Evolutionary conservation across 1,140 invertebrate genomes (phyloP), one percentile per base, ranked within the genome.

Genomic region (Brachionus rubens): DNA sequence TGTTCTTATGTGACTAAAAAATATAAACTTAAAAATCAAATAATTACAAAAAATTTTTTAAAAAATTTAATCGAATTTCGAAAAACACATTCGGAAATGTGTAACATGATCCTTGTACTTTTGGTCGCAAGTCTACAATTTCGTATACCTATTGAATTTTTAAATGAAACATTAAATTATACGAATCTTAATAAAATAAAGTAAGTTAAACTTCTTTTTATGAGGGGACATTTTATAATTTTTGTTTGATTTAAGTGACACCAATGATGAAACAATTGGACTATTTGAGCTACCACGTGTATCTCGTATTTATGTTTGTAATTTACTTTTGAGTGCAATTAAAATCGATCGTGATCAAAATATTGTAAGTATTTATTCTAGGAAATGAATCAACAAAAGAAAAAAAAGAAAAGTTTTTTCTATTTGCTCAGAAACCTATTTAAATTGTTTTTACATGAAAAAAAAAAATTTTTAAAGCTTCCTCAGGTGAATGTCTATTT

Each of bases 81-180:
- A 4, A 47, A 50, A 48, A 50, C 14, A 16, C 65, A 70, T 21
- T 33, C 46, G 40, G 81, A 82, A 76, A 77, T 79, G 76, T 81
- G 81, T 77, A 83, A 83, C 76, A 83, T 83, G 81, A 70, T 84
- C 7, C 77, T 84, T n/a, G 67, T 84, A 16, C 76, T 84, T 30
- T 76, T 84, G 43, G 80, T 82, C 77, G 81, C 81, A 19, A 82
- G 82, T n/a, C 76, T 84, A 21, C 81, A 84, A 65, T 84, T 83
- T 79, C 75, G 79, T 30, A 77, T 84, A 46, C 83, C 83, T 26
- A 81, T 79, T 19, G 80, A 81, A 56, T 72, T 84, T 41, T 77
- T 83, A 9, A 80, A 79, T 76, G 82, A 82, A 77, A 82, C 81
- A 7, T 75, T 84, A 19, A 79, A 79, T 30, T 78, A 78, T 46